Base-by-base conservation (phyloP, 1,140 invertebrate species). In the Megathymus violae region DNA sequence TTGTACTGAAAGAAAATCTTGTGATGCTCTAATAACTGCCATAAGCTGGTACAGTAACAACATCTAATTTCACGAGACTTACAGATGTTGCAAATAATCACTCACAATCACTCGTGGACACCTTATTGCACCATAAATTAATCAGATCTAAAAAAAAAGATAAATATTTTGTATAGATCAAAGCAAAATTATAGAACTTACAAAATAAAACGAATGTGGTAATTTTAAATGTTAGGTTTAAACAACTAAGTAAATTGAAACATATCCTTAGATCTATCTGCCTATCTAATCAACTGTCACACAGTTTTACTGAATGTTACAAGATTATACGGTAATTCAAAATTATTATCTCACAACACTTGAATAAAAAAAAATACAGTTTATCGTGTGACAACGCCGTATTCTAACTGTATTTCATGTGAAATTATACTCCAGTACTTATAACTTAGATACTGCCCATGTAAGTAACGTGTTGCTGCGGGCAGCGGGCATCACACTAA, bases 121-220 rank as follows among this genome's bases (percentile, higher is more conserved):
- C 19, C 40, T 48, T 62, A 82, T 82, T 83, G 80, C 81, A 88
- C 83, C 76, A 67, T 69, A 69, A 70, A 62, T 64, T 68, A 81
- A 85, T 87, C 87, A 87, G 85, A 85, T 87, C 83, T 80, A 72
- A 75, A 68, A 65, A n/a, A 62, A 70, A 65, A 67, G 70, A 74
- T 76, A 80, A 88, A 87, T 81, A 85, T 85, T 84, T 85, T 81
- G 76, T 79, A 88, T 85, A 85, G 78, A 88, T 88, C 88, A 91
- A 91, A 91, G 88, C 88, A 91, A 91, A 91, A 91, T 89, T 84
- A 91, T 78, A 80, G 78, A 79, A 87, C 88, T 88, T 89, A 85
- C 41, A 72, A 78, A 74, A 75, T 81, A 82, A 80, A 77, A 82
- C 75, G 67, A 88, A 82, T 74, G 67, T 80, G 68, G 73, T 88